A percentile compares a stretch with the other conserved stretches of the same genome.
phyloP scores from a whole-genome alignment of 2,113 vertebrate genomes.

The Amazona vittata region DNA sequence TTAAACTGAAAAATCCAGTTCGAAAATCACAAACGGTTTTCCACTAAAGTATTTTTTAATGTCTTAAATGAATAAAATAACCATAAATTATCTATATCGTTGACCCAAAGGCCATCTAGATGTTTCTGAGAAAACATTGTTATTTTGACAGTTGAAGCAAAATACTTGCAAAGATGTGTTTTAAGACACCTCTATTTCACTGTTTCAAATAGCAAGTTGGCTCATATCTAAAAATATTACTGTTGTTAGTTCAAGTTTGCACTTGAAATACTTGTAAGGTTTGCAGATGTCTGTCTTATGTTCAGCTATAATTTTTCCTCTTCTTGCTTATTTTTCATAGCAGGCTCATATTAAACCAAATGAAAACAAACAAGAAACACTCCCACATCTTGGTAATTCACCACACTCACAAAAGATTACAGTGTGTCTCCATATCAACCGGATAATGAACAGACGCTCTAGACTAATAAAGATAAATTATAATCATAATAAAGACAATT shows the following conservation, averaged over 20 bases:
- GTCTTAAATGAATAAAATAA: neutral
- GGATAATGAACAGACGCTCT: neutral
- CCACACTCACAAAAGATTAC: neutral
- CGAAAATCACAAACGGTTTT: neutral
- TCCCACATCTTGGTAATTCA: neutral
- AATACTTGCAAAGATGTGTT: neutral
- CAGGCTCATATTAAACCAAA: neutral
- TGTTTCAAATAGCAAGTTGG: neutral
- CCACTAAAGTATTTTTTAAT: neutral
- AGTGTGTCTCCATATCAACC: neutral
- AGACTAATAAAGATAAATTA: neutral
- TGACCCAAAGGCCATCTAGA: neutral
- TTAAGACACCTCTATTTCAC: neutral
- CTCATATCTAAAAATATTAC: neutral
- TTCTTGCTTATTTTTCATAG: neutral
- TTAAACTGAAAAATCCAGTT: neutral
- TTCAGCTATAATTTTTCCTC: neutral
- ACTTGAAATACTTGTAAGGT: neutral
- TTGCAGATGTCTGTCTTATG: neutral
- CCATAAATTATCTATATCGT: neutral
- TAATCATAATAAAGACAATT: neutral
- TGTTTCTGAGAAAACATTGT: neutral
- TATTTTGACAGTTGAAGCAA: neutral
- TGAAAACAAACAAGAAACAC: neutral
- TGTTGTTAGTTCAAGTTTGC: neutral